A percentile compares a stretch with the other conserved stretches of the same genome.
These are phyloP conservation scores for Zeuzera pyrina DNA, from an alignment of 2,888 invertebrate genomes.

Conservation along the genomic window DNA sequence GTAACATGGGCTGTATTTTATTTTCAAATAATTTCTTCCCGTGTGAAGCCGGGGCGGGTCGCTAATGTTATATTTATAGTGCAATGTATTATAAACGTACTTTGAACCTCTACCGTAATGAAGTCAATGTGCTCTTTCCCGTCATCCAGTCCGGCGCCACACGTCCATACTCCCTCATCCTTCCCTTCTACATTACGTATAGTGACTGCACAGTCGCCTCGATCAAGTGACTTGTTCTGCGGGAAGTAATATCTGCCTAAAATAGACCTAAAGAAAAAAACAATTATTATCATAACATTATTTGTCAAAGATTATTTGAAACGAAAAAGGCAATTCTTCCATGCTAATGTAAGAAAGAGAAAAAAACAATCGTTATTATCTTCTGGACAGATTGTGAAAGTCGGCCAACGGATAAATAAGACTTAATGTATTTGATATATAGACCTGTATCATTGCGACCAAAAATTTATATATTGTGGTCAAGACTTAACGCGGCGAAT, in stretches of 20 bases:
- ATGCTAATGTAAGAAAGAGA: background rate
- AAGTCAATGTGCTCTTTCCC: slow-evolving; percentile 48
- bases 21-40: too few species aligned
- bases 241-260: slow-evolving; percentile 54
- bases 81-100: too few species aligned
- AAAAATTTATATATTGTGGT: too few species aligned
- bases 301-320: slow-evolving; percentile 7
- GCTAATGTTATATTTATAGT: too few species aligned
- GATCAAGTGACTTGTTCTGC: slow-evolving; percentile 44
- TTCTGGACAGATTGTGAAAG: background rate
- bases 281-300: background rate
- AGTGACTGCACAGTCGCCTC: slow-evolving; percentile 67
- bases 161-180: slow-evolving; percentile 62
- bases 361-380: background rate
- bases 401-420: background rate
- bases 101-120: slow-evolving; percentile 46
- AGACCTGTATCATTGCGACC: too few species aligned
- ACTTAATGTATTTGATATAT: background rate
- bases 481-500: too few species aligned
- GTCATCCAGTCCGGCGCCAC: slow-evolving; percentile 55
- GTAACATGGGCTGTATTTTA: too few species aligned
- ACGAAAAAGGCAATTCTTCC: too few species aligned
- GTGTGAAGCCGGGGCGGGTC: too few species aligned
- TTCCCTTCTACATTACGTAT: slow-evolving; percentile 45
- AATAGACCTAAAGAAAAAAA: slow-evolving; percentile 39